phyloP scores from a whole-genome alignment of 2,888 invertebrate species.

The Leptogaster cylindrica region DNA sequence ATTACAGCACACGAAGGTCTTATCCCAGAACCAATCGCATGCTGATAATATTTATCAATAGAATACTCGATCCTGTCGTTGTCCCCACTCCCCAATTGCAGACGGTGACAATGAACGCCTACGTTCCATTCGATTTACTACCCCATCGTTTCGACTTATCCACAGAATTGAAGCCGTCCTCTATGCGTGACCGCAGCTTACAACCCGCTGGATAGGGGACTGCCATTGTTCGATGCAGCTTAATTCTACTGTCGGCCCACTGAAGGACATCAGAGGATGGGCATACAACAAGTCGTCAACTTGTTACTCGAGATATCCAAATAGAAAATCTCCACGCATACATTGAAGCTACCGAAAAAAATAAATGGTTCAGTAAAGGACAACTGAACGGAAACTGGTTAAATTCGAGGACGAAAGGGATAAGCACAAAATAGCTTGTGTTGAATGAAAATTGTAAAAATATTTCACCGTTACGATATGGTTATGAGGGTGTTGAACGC shows the following conservation, averaged over 20 bases:
- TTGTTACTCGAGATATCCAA: constrained; percentile 23
- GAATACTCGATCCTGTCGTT: no score
- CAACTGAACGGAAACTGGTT: constrained; percentile 12
- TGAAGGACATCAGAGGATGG: neutral
- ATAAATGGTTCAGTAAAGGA: neutral
- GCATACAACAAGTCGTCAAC: constrained; percentile 32
- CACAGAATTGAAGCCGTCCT: constrained; percentile 15
- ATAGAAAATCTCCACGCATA: constrained; percentile 1
- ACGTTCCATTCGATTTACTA: constrained; percentile 33
- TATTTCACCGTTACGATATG: constrained; percentile 30
- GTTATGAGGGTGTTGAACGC: constrained; percentile 33
- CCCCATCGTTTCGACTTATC: constrained; percentile 27
- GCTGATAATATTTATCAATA: constrained; percentile 37
- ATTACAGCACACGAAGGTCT: constrained; percentile 18
- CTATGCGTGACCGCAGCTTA: constrained; percentile 39
- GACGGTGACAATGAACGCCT: constrained; percentile 17
- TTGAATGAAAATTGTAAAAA: constrained; percentile 35
- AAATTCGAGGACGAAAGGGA: constrained; percentile 13
- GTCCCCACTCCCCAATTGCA: constrained; percentile 18
- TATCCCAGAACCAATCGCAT: constrained; percentile 10
- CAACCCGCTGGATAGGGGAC: neutral
- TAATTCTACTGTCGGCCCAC: neutral
- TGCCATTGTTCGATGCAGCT: constrained; percentile 3
- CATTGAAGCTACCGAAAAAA: neutral
- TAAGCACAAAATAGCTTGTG: no score